These are phyloP conservation scores for Polydrusus pterygomalis DNA, from an alignment of 2,888 invertebrate species.

Conservation along the genomic window DNA sequence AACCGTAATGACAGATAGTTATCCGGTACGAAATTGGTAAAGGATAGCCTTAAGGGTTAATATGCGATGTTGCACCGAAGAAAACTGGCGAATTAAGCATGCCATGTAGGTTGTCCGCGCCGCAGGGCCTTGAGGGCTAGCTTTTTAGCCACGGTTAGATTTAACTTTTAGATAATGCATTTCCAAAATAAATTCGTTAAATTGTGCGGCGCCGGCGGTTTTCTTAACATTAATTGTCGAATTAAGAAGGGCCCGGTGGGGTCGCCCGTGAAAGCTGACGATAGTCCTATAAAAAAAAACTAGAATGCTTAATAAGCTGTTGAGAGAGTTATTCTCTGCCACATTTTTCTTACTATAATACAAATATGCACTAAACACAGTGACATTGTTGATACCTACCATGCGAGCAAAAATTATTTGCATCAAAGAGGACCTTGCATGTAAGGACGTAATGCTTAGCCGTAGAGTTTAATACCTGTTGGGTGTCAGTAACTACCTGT, in stretches of 20 bases:
- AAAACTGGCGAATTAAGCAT: constrained; percentile 41
- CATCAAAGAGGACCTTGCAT: no score
- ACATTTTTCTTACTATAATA: no score
- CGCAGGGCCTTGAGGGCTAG: constrained; percentile 31
- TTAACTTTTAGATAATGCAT: constrained; percentile 25
- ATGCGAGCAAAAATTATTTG: no score
- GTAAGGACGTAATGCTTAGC: no score
- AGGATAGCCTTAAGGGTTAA: constrained; percentile 40
- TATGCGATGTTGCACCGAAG: constrained; percentile 36
- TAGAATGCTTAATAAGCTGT: no score
- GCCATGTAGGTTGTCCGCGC: constrained; percentile 35
- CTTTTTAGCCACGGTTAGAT: constrained; percentile 18
- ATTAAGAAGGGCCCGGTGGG: neutral
- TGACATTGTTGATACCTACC: no score
- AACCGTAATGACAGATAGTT: constrained; percentile 49
- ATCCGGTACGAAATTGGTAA: constrained; percentile 51
- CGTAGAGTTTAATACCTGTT: no score
- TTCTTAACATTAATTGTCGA: neutral
- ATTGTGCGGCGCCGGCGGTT: neutral
- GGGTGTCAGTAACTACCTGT: no score
- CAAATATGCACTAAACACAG: no score
- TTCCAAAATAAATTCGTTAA: neutral
- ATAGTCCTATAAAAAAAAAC: no score
- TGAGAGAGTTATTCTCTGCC: no score
- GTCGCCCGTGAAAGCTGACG: no score